These are phyloP conservation scores for Galbula dea DNA, from an alignment of 2,113 vertebrate genomes.

Conservation along the genomic window DNA sequence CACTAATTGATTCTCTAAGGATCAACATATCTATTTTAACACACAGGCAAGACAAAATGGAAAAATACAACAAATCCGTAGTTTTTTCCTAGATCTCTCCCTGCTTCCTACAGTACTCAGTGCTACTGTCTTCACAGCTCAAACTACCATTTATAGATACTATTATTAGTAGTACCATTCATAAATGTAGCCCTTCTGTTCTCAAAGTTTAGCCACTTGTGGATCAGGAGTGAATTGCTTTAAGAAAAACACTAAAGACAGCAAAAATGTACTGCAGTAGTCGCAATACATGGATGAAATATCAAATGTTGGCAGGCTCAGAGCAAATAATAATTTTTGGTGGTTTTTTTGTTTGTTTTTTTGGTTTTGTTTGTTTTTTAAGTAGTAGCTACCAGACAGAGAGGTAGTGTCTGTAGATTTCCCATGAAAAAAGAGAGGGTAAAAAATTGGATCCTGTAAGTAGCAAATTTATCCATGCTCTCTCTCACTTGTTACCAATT, in stretches of 20 bases:
- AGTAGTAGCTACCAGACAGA: neutral
- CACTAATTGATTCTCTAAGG: constrained; percentile 70
- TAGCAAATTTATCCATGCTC: neutral
- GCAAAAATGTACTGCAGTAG: neutral
- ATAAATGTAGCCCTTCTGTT: neutral
- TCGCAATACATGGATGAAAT: constrained; percentile 11
- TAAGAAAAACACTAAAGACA: neutral
- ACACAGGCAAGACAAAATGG: constrained; percentile 38
- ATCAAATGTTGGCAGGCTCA: neutral
- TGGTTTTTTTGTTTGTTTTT: neutral
- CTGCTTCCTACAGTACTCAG: neutral
- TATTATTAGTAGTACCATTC: neutral
- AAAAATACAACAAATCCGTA: constrained; percentile 40
- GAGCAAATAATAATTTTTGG: neutral
- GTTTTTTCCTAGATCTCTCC: neutral
- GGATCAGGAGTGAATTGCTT: neutral
- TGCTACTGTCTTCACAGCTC: neutral
- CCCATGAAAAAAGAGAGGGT: neutral
- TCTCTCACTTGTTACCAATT: neutral
- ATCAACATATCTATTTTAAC: constrained; percentile 48
- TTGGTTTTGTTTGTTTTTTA: neutral
- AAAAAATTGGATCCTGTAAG: neutral
- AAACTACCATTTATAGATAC: neutral
- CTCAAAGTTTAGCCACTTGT: neutral
- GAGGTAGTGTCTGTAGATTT: neutral